A percentile compares a stretch with the other conserved stretches of the same genome.
These are phyloP conservation scores for Apamea sordens DNA, from an alignment of 2,888 invertebrate species.

Conservation along the genomic window DNA sequence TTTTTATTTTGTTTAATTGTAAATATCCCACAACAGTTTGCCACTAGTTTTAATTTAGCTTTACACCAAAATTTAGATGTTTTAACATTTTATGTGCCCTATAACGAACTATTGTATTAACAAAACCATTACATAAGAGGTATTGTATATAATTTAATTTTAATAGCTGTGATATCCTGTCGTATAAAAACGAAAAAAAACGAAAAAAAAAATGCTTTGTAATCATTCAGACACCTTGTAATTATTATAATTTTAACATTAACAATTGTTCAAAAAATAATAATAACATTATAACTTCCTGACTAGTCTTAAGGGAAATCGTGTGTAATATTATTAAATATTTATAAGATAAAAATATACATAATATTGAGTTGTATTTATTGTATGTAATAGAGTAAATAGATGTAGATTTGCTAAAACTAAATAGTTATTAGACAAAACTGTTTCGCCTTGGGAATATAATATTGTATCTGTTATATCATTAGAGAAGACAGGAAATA, in stretches of 20 bases:
- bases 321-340: conserved; percentile 75
- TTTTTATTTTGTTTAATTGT: conserved; percentile 66
- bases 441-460: conserved; percentile 80
- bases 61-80: conserved; percentile 88
- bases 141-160: conserved; percentile 82
- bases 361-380: conserved; percentile 81
- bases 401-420: conserved; percentile 73
- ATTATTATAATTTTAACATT: conserved; percentile 67
- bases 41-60: conserved; percentile 88
- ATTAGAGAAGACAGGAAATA: conserved; percentile 80
- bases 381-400: conserved; percentile 80
- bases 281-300: conserved; percentile 76
- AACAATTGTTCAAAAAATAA: conserved; percentile 66
- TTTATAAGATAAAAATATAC: conserved; percentile 76
- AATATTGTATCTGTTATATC: conserved; percentile 82
- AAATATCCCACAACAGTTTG: conserved; percentile 77
- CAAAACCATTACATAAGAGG: conserved; percentile 71
- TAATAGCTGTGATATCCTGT: conserved; percentile 89
- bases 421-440: conserved; percentile 73
- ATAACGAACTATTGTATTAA: conserved; percentile 72
- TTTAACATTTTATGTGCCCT: conserved; percentile 77
- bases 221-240: conserved; percentile 62
- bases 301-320: conserved; percentile 85
- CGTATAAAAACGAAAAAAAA: conserved; percentile 74
- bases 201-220: conserved; percentile 72